Evolutionary conservation across 35 echinoderm and acorn worm species (phyloP).

Genomic region (Apostichopus parvimensis): DNA sequence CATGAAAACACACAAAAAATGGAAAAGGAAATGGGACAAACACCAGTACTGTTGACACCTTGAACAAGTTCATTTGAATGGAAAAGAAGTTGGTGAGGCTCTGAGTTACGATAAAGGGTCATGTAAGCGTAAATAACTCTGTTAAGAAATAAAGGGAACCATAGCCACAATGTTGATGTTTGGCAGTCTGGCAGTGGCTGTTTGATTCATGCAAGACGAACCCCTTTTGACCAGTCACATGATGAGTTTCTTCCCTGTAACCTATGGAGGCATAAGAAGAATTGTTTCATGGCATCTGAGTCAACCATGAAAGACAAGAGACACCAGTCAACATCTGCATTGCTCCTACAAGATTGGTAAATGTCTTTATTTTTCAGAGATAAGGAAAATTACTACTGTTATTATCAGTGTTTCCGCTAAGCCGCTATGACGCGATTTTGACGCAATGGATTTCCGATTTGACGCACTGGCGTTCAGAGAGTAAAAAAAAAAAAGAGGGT

Average conservation of each 20-base stretch:
- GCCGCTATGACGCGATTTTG: too few species aligned
- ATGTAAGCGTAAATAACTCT: slow-evolving; percentile 22
- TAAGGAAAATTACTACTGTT: too few species aligned
- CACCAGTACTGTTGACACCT: slow-evolving; percentile 57
- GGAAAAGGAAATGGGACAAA: slow-evolving; percentile 64
- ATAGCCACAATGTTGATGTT: slow-evolving; percentile 59
- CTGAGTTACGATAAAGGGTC: slow-evolving; percentile 31
- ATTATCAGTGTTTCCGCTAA: too few species aligned
- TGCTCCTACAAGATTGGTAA: slow-evolving; percentile 67
- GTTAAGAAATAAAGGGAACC: slow-evolving; percentile 63
- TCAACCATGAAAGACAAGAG: slow-evolving; percentile 12
- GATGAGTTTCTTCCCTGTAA: not conserved
- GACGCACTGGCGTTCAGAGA: too few species aligned
- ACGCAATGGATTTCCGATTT: too few species aligned
- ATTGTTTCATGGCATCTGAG: not conserved
- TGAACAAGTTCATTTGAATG: slow-evolving; percentile 23
- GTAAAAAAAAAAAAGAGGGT: too few species aligned
- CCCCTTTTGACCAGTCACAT: not conserved
- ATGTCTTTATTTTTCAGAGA: too few species aligned
- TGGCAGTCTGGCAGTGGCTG: not conserved
- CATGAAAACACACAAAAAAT: not conserved
- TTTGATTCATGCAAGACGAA: not conserved
- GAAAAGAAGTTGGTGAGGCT: slow-evolving; percentile 39
- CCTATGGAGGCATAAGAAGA: not conserved
- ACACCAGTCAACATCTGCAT: slow-evolving; percentile 47